Base-by-base conservation (phyloP, 2,888 invertebrate genomes). In the Caenorhabditis angaria region DNA sequence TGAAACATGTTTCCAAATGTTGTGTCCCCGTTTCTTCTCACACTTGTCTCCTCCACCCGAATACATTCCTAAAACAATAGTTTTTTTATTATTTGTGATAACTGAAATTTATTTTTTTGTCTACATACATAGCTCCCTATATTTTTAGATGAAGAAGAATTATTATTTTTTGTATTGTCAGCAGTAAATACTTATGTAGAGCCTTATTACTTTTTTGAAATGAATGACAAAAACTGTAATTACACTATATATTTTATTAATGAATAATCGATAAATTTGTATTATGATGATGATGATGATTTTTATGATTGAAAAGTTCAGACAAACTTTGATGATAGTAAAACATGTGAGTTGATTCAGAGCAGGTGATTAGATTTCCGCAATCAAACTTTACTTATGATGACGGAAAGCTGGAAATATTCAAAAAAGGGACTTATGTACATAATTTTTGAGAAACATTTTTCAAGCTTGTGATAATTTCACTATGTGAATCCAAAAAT, bases 61-160 rank as follows among this genome's bases (percentile, higher is more conserved):
- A 27, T 54, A 54, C 54, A 54, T 54, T 54, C 54, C 54, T 8
- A 27, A n/a, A n/a, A 27, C 54, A 54, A 54, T 54, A 27, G 27
- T 27, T 54, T 12, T 18, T 14, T 41, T 18, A n/a, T n/a, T 27
- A 14, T 14, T 54, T 54, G 54, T 54, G 54, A 54, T 54, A 27
- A 24, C 24, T 12, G 5, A 54, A 48, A 18, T 48, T 10, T 48
- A 48, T 48, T 48, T n/a, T 54, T 41, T 14, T 41, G 14, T 14
- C 41, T 18, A 5, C 41, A 41, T 2, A 41, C 18, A 41, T 41
- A 18, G 18, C 18, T 41, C 41, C 18, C 41, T 41, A 41, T 12
- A 12, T 41, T 18, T 41, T 18, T 41, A 41, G 41, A 41, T 41
- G 41, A 41, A 41, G 10, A 41, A 41, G 32, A 41, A 41, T 41